A percentile compares a stretch with the other conserved stretches of the same genome.
Conservation (phyloP, 2,113 vertebrate genomes). For the Plectropomus leopardus region DNA sequence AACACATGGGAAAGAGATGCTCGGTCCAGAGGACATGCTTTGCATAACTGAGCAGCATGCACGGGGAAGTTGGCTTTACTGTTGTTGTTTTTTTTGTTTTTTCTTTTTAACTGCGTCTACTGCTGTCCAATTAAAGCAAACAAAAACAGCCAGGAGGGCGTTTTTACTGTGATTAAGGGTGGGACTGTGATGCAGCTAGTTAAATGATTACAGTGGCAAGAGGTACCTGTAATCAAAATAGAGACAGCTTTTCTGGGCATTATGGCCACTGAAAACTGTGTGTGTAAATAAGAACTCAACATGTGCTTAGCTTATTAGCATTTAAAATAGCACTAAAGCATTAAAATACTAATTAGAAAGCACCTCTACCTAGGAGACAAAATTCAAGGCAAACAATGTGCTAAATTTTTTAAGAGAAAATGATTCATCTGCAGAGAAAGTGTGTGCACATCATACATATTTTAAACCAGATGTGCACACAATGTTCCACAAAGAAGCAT, state of each 20-base stretch:
- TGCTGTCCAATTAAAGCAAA: slow-evolving; percentile 49
- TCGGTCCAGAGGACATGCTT: slow-evolving; percentile 20
- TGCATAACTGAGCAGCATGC: slow-evolving; percentile 29
- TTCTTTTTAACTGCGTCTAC: slow-evolving; percentile 8
- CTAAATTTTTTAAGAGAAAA: neutral
- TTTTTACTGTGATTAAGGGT: slow-evolving; percentile 35
- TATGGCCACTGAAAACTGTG: neutral
- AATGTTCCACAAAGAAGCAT: neutral
- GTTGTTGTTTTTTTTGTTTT: neutral
- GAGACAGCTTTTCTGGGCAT: neutral
- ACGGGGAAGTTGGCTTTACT: neutral
- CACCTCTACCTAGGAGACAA: neutral
- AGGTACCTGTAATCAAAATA: slow-evolving; percentile 13
- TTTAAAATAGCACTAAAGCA: too few species aligned
- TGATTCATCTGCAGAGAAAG: neutral
- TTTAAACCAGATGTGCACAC: neutral
- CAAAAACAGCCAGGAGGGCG: slow-evolving; percentile 3
- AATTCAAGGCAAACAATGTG: neutral
- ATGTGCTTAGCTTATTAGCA: neutral
- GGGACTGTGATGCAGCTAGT: slow-evolving; percentile 21
- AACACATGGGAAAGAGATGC: slow-evolving; percentile 30
- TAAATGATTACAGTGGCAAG: slow-evolving; percentile 26
- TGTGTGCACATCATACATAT: neutral
- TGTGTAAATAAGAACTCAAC: neutral
- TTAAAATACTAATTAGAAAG: neutral